A percentile compares a stretch with the other conserved stretches of the same genome.
Conservation (phyloP, 2,797 vertebrate species). For the Cynopterus sphinx region DNA sequence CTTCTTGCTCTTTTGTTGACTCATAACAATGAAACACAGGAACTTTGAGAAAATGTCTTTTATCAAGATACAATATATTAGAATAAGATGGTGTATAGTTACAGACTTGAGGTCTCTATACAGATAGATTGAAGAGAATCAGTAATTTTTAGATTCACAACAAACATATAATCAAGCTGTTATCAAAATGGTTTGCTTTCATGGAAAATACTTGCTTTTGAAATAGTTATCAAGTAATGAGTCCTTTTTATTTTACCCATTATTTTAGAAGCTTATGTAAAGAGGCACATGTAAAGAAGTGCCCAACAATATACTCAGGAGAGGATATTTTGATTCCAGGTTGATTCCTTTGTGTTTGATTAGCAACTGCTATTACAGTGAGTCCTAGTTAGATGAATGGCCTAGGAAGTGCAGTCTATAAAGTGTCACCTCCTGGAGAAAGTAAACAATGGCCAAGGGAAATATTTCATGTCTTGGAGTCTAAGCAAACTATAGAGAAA, state of each 20-base stretch:
- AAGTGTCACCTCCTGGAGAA: not conserved
- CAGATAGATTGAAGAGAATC: not conserved
- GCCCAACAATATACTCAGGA: not conserved
- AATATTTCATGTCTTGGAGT: not conserved
- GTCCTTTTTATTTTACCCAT: not conserved
- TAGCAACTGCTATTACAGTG: not conserved
- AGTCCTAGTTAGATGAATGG: not conserved
- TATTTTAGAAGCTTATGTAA: slow-evolving; percentile 19
- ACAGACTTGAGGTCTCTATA: not conserved
- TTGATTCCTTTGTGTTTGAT: not conserved
- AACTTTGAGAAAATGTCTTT: not conserved
- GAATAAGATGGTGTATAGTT: not conserved
- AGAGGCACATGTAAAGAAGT: not conserved
- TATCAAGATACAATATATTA: not conserved
- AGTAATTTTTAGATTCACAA: slow-evolving; percentile 32
- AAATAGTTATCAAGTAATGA: not conserved
- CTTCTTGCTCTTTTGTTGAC: not conserved
- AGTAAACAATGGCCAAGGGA: not conserved
- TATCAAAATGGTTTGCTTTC: slow-evolving; percentile 64
- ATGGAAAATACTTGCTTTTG: slow-evolving; percentile 58
- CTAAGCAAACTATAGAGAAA: not conserved
- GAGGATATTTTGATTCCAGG: not conserved
- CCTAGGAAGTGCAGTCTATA: not conserved
- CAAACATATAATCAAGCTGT: slow-evolving; percentile 8
- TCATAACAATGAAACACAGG: not conserved